Base-by-base conservation (phyloP, 2,113 vertebrate genomes). In the Phyllostomus hastatus region DNA sequence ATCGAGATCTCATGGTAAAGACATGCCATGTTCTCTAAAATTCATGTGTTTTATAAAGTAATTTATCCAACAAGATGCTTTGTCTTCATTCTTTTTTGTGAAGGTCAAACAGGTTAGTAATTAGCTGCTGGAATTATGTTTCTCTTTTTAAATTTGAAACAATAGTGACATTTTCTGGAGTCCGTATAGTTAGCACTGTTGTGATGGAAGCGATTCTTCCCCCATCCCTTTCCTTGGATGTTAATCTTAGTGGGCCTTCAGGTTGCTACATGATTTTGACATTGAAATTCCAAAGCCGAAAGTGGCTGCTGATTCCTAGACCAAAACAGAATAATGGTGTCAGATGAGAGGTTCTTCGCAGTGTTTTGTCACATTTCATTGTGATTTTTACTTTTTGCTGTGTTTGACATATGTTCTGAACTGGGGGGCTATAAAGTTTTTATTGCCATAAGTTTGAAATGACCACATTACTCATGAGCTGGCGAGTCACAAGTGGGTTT, bases 381-480 rank as follows among this genome's bases (percentile, higher is more conserved):
- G 94, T 96, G 88, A 5, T 89, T 52, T 91, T 59, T 78, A 86
- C 92, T 95, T 90, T 92, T 33, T 96, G 81, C 67, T 93, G 92
- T 92, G 10, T 95, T 96, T 97, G 96, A 96, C 97, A 91, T 98
- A 97, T 96, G 95, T 95, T 96, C 95, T 66, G 64, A 97, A 94
- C 84, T 96, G 24, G 48, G 90, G 31, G 64, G 54, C 95, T 95
- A 54, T 97, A 96, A 97, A 95, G 43, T 70, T 97, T 97, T 97
- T 98, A 97, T 97, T 48, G 61, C 84, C 61, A 33, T 88, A 97
- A 95, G 94, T 97, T 94, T 95, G 95, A 97, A 97, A 97, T 97
- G 95, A 96, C 96, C 96, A 94, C 85, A 97, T 98, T 96, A 95
- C 94, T 97, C 92, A 94, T 79, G 81, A 96, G 76, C 90, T 96